Evolutionary conservation across 2,888 invertebrate genomes (phyloP).

Genomic region (Erebia aethiops): DNA sequence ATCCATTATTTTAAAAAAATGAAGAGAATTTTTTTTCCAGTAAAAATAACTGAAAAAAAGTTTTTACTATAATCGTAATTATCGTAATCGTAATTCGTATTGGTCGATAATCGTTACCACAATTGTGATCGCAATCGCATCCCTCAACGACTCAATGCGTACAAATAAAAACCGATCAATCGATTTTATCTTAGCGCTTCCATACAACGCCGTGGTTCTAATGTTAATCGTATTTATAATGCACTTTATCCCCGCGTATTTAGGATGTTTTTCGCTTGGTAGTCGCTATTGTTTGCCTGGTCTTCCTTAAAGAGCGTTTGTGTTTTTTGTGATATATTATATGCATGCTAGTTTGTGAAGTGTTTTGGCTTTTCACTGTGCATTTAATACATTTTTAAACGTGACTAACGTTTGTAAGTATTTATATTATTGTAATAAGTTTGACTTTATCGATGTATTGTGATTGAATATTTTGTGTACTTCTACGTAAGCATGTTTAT

Average conservation of each 20-base stretch:
- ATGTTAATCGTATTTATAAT: slow-evolving; percentile 34
- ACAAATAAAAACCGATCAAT: slow-evolving; percentile 37
- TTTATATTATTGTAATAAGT: slow-evolving; percentile 19
- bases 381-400: slow-evolving; percentile 37
- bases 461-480: slow-evolving; percentile 5
- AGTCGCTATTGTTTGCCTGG: slow-evolving; percentile 60
- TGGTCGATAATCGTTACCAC: slow-evolving; percentile 2
- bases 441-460: slow-evolving; percentile 19
- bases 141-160: slow-evolving; percentile 41
- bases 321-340: slow-evolving; percentile 45
- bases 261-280: slow-evolving; percentile 55
- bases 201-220: slow-evolving; percentile 36
- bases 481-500: neutral
- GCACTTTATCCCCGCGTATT: slow-evolving; percentile 44
- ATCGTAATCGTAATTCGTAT: too few relatives aligned
- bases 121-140: slow-evolving; percentile 12
- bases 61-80: too few relatives aligned
- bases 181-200: slow-evolving; percentile 42
- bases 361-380: slow-evolving; percentile 59
- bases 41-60: neutral
- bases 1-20: too few relatives aligned
- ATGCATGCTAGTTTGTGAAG: slow-evolving; percentile 53
- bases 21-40: too few relatives aligned
- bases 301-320: slow-evolving; percentile 51
- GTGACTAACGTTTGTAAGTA: slow-evolving; percentile 22